Evolutionary conservation across 2,888 invertebrate genomes (phyloP).

Genomic region (Caenorhabditis doughertyi): DNA sequence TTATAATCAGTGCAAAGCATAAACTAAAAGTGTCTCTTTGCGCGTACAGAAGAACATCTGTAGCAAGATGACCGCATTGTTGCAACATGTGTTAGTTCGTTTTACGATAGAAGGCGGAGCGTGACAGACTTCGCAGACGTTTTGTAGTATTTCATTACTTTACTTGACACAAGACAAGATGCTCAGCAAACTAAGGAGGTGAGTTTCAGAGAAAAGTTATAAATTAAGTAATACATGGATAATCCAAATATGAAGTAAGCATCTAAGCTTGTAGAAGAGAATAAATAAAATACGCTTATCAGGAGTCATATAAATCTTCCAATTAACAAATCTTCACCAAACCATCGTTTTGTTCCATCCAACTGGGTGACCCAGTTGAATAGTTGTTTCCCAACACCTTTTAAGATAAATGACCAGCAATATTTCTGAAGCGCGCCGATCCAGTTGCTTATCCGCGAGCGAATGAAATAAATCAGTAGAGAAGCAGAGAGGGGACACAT

Average conservation of each 20-base stretch:
- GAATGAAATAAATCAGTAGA: constrained; percentile 49
- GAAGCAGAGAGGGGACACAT: constrained; percentile 12
- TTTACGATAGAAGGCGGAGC: constrained; percentile 44
- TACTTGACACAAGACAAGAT: constrained; percentile 7
- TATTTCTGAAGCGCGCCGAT: constrained; percentile 22
- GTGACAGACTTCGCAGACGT: constrained; percentile 4
- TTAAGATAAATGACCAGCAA: constrained; percentile 38
- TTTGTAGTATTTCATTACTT: constrained; percentile 19
- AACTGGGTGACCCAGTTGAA: constrained; percentile 25
- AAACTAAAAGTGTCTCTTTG: background rate
- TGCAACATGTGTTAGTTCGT: constrained; percentile 41
- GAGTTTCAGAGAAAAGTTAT: too few relatives aligned
- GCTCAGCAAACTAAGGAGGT: constrained; percentile 53
- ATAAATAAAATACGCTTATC: background rate
- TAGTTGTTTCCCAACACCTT: constrained; percentile 46
- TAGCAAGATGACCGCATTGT: constrained; percentile 14
- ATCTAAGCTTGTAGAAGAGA: background rate
- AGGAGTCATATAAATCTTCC: background rate
- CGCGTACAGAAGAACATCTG: constrained; percentile 29
- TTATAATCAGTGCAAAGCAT: background rate
- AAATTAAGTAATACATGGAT: too few relatives aligned
- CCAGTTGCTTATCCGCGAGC: constrained; percentile 35
- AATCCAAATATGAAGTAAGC: background rate
- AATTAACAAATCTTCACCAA: background rate
- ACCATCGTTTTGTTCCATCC: background rate